phyloP scores from a whole-genome alignment of 2,888 invertebrate genomes.

The Oscheius sp. region DNA sequence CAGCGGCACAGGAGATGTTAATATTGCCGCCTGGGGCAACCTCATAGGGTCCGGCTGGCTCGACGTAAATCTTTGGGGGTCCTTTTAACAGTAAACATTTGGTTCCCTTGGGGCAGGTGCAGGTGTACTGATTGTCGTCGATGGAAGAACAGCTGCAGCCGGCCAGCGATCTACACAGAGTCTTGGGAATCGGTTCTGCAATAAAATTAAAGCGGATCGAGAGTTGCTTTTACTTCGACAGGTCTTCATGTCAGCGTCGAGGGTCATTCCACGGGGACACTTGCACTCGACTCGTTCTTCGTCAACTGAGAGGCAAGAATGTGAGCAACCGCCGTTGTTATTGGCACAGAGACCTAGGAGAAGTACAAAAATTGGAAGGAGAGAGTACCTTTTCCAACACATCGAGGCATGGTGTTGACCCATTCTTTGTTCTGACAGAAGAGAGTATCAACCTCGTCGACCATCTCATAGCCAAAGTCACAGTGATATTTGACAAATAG shows the following conservation, averaged over 20 bases:
- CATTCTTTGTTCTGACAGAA: slow-evolving; percentile 70
- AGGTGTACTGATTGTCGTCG: slow-evolving; percentile 66
- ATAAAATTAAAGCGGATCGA: neutral
- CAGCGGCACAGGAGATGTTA: slow-evolving; percentile 71
- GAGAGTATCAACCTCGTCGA: slow-evolving; percentile 71
- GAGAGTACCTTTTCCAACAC: slow-evolving; percentile 62
- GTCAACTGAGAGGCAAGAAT: slow-evolving; percentile 67
- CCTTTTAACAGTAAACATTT: slow-evolving; percentile 69
- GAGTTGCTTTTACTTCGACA: slow-evolving; percentile 69
- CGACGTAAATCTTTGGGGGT: slow-evolving; percentile 69
- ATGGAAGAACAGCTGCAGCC: slow-evolving; percentile 68
- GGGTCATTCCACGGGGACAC: slow-evolving; percentile 69
- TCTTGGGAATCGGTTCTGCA: slow-evolving; percentile 70
- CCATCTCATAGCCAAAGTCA: slow-evolving; percentile 71
- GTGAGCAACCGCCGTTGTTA: slow-evolving; percentile 71
- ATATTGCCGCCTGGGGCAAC: slow-evolving; percentile 71
- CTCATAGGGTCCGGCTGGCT: slow-evolving; percentile 69
- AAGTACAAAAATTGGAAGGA: neutral
- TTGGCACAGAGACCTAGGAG: slow-evolving; percentile 62
- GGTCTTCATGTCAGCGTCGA: slow-evolving; percentile 66
- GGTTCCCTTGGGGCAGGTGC: slow-evolving; percentile 64
- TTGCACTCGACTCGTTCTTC: slow-evolving; percentile 68
- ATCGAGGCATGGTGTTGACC: slow-evolving; percentile 68
- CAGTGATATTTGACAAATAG: slow-evolving; percentile 73
- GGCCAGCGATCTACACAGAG: slow-evolving; percentile 67